Base-by-base conservation (phyloP, 2,797 vertebrate genomes). In the Molossus molossus region DNA sequence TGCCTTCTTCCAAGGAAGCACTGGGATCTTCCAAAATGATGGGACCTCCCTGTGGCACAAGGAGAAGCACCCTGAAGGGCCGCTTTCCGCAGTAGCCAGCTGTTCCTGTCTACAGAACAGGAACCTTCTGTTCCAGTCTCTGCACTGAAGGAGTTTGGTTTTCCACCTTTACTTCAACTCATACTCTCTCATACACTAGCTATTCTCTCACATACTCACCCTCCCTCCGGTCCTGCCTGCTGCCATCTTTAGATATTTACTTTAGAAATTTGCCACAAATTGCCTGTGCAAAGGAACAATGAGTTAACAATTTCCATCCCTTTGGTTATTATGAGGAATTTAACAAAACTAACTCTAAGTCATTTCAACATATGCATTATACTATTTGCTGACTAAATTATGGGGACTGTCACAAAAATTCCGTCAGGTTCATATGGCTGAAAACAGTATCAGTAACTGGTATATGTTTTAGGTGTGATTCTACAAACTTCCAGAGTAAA, bases 401-500 rank as follows among this genome's bases (percentile, higher is more conserved):
- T 86, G 69, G 69, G 20, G 27, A 62, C 27, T 58, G 21, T 82
- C 79, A 69, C 33, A 82, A 72, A 96, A 57, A 27, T 91, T 27
- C 57, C 94, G 9, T 85, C 73, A 81, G 40, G 21, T 75, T 81
- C 12, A 76, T 87, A 83, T 17, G 21, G 13, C 55, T 90, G 33
- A 33, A 84, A 18, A 93, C 21, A 72, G 64, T 77, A 50, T 48
- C 48, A 69, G 62, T 77, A 67, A 86, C 50, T 82, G 2, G 29
- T 90, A 20, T 29, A 1, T 87, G 82, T 58, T 5, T 53, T 82
- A 57, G 23, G 23, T 27, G 14, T 33, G 57, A 65, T 72, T 87
- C 72, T 72, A 21, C 62, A 89, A 77, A 93, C 18, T 70, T 93
- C 27, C 15, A 87, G 53, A 53, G 45, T 80, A 75, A 95, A 87